Percentiles rank a stretch among this genome's conserved stretches.
phyloP scores from a whole-genome alignment of 2,888 invertebrate species.

The Teinopalpus imperialis region DNA sequence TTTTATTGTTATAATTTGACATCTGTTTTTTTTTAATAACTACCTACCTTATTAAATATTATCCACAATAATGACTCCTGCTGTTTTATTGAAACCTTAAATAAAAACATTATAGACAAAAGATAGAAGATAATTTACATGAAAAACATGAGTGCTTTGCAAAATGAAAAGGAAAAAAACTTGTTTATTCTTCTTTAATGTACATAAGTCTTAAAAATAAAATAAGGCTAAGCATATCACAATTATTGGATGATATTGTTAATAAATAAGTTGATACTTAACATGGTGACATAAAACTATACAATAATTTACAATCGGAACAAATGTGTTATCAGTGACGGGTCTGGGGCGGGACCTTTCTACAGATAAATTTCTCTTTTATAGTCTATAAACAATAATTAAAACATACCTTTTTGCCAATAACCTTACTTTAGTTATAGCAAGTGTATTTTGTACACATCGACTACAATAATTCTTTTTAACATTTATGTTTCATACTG shows the following conservation, averaged over 20 bases:
- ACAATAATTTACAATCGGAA: constrained; percentile 25
- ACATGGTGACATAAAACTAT: constrained; percentile 31
- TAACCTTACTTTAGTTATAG: neutral
- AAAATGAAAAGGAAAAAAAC: too few species aligned
- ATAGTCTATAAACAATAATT: constrained; percentile 11
- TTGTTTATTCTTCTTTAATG: too few species aligned
- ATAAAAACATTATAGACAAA: too few species aligned
- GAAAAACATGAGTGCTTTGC: too few species aligned
- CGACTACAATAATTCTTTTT: too few species aligned
- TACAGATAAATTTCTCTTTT: constrained; percentile 26
- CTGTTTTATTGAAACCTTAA: constrained; percentile 10
- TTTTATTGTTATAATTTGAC: constrained; percentile 63
- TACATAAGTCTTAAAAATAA: constrained; percentile 32
- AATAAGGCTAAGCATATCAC: constrained; percentile 53
- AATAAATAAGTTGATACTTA: constrained; percentile 36
- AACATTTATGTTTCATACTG: too few species aligned
- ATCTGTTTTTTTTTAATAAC: constrained; percentile 67
- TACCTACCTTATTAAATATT: constrained; percentile 70
- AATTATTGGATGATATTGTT: constrained; percentile 39
- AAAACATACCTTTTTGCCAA: constrained; percentile 2
- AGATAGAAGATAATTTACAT: too few species aligned
- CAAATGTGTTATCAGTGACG: constrained; percentile 13
- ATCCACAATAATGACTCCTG: constrained; percentile 51
- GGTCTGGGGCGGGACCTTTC: constrained; percentile 24
- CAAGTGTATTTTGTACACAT: neutral